These are phyloP conservation scores for Dendrolimus kikuchii DNA, from an alignment of 1,140 invertebrate species.

Conservation along the genomic window DNA sequence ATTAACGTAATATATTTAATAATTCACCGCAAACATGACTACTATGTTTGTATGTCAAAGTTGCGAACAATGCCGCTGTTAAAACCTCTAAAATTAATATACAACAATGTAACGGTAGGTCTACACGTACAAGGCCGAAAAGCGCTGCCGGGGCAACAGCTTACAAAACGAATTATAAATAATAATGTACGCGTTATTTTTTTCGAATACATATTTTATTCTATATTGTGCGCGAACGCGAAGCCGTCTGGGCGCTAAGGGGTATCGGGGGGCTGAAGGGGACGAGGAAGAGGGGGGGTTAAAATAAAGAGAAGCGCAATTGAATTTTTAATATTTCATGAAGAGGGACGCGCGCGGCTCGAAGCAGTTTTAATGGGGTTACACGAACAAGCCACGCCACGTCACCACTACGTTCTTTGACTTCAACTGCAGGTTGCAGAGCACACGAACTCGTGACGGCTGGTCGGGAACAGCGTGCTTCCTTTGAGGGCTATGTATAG, in stretches of 20 bases:
- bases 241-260: not conserved
- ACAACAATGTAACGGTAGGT: conserved; percentile 5
- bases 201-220: conserved; percentile 72
- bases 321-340: conserved; percentile 75
- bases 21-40: too few relatives aligned
- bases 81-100: too few relatives aligned
- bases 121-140: conserved; percentile 7
- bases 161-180: conserved; percentile 69
- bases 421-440: too few relatives aligned
- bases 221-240: conserved; percentile 64
- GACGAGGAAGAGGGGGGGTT: conserved; percentile 54
- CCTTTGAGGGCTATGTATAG: too few relatives aligned
- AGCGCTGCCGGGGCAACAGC: conserved; percentile 19
- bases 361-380: conserved; percentile 69
- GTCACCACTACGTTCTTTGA: too few relatives aligned
- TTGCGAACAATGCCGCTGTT: too few relatives aligned
- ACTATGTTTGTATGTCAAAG: too few relatives aligned
- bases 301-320: conserved; percentile 74
- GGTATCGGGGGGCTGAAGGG: conserved; percentile 18
- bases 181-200: conserved; percentile 69
- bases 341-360: conserved; percentile 55
- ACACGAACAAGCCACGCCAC: conserved; percentile 6
- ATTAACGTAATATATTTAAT: too few relatives aligned
- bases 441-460: too few relatives aligned
- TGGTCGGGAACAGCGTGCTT: too few relatives aligned